Conservation (phyloP, 92 coral and sea anemone genomes). For the Porites divaricata region DNA sequence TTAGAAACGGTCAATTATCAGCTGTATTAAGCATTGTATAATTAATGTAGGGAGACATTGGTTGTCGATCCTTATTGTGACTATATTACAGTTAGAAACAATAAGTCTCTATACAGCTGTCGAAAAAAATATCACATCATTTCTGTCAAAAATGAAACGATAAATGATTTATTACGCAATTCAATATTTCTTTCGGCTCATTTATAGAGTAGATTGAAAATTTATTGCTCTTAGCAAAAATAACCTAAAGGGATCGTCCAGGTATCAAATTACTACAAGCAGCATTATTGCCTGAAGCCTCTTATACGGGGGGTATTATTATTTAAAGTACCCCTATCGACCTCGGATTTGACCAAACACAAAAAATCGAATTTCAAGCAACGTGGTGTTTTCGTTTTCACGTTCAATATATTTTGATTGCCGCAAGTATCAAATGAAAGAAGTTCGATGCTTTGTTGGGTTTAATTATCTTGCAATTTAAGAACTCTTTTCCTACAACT, state of each 20-base stretch:
- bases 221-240: no score
- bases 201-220: not conserved
- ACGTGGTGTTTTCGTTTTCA: no score
- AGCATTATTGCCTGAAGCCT: no score
- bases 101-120: not conserved
- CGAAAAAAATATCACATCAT: not conserved
- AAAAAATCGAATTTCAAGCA: no score
- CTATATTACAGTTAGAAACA: not conserved
- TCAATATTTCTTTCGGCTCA: not conserved
- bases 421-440: no score
- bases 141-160: not conserved
- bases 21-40: not conserved
- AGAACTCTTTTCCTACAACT: constrained; percentile 5
- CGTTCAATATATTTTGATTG: no score
- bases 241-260: not conserved
- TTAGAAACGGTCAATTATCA: no score
- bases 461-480: constrained; percentile 1
- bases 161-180: not conserved
- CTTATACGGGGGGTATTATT: no score
- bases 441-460: not conserved
- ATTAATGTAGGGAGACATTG: not conserved
- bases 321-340: no score
- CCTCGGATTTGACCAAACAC: no score
- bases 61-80: not conserved
- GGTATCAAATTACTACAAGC: no score